phyloP scores from a whole-genome alignment of 2,113 vertebrate species.

The Amblyopsis rosae region DNA sequence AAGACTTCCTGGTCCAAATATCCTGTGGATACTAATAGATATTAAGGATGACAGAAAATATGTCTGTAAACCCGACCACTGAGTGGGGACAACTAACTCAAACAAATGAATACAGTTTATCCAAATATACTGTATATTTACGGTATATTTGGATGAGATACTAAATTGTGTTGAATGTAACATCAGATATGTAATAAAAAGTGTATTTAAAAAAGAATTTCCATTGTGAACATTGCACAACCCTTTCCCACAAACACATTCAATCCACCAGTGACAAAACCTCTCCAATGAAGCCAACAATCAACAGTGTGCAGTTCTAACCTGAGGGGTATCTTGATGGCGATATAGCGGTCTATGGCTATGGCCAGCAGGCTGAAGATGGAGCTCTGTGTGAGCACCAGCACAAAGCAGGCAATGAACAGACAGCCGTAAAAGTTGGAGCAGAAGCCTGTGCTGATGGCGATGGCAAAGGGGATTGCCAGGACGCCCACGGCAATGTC shows the following conservation, averaged over 20 bases:
- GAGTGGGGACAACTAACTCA: no score
- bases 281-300: no score
- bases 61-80: no score
- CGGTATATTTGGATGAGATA: background rate
- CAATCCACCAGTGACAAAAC: no score
- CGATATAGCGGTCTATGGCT: slow-evolving; percentile 93
- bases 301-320: slow-evolving; percentile 58
- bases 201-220: no score
- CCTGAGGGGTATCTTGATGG: slow-evolving; percentile 94
- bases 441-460: slow-evolving; percentile 95
- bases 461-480: slow-evolving; percentile 92
- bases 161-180: background rate
- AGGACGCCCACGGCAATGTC: slow-evolving; percentile 95
- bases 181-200: no score
- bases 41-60: background rate
- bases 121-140: background rate
- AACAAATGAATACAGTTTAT: no score
- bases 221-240: no score
- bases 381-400: slow-evolving; percentile 95
- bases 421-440: slow-evolving; percentile 93
- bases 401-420: slow-evolving; percentile 94
- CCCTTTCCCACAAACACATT: no score
- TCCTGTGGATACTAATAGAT: slow-evolving; percentile 14
- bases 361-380: slow-evolving; percentile 98
- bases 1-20: slow-evolving; percentile 35